These are phyloP conservation scores for Eospalax fontanierii DNA, from an alignment of 2,797 vertebrate species.

Conservation along the genomic window DNA sequence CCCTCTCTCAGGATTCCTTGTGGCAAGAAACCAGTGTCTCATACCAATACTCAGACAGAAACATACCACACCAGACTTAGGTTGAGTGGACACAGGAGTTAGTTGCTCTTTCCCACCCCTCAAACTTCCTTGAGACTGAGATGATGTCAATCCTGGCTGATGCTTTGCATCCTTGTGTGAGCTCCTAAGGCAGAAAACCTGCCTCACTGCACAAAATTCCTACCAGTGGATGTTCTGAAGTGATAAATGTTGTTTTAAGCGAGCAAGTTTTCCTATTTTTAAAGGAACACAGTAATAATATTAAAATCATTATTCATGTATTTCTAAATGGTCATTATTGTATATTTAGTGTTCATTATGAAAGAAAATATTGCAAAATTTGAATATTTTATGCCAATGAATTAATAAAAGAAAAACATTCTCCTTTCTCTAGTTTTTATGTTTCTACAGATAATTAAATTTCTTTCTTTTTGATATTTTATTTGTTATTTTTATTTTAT, in stretches of 20 bases:
- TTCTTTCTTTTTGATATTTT: not conserved
- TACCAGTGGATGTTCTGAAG: not conserved
- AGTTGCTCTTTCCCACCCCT: not conserved
- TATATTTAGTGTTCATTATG: not conserved
- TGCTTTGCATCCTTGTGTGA: not conserved
- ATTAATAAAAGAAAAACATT: not conserved
- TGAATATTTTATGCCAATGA: slow-evolving; percentile 41
- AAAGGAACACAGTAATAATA: slow-evolving; percentile 24
- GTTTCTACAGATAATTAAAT: slow-evolving; percentile 40
- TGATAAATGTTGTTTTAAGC: not conserved
- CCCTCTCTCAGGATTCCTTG: not conserved
- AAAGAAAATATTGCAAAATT: slow-evolving; percentile 42
- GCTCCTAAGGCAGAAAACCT: not conserved
- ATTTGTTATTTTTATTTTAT: no score
- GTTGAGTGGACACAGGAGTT: not conserved
- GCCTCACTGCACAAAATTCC: not conserved
- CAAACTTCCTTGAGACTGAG: not conserved
- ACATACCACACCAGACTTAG: not conserved
- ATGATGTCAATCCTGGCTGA: not conserved
- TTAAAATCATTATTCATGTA: not conserved
- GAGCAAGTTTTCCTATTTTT: not conserved
- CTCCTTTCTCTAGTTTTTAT: not conserved
- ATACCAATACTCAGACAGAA: not conserved
- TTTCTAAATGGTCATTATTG: slow-evolving; percentile 33
- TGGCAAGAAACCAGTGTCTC: not conserved